A percentile compares a stretch with the other conserved stretches of the same genome.
Conservation (phyloP, 1,140 invertebrate species). For the Brachionus rubens region DNA sequence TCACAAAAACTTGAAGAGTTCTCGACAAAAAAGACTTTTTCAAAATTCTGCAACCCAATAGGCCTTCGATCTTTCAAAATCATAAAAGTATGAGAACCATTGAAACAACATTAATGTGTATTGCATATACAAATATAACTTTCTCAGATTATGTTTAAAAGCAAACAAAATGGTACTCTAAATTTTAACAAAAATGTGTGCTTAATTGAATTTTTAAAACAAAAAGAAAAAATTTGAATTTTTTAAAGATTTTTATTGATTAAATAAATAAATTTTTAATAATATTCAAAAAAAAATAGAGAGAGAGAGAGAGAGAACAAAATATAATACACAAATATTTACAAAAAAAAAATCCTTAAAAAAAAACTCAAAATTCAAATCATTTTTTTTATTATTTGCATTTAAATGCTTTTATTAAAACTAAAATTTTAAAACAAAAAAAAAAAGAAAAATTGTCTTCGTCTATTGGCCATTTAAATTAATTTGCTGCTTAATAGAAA, state of each 20-base stretch:
- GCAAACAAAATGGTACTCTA: too few relatives aligned
- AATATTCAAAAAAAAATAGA: not conserved
- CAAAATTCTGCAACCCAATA: too few relatives aligned
- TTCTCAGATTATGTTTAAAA: too few relatives aligned
- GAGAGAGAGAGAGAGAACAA: not conserved
- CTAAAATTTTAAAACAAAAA: not conserved
- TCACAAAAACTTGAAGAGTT: too few relatives aligned
- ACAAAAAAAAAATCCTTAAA: slow-evolving; percentile 25
- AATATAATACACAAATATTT: slow-evolving; percentile 43
- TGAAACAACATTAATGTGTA: too few relatives aligned
- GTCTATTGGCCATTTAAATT: not conserved
- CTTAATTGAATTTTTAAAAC: too few relatives aligned
- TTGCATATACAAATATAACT: too few relatives aligned
- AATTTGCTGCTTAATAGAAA: not conserved
- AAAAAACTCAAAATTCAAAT: not conserved
- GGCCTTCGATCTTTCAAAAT: too few relatives aligned
- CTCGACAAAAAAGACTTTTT: too few relatives aligned
- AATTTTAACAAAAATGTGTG: too few relatives aligned
- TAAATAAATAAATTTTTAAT: slow-evolving; percentile 24
- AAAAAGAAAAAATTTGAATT: not conserved
- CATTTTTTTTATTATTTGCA: not conserved
- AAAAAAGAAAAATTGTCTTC: not conserved
- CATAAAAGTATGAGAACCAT: too few relatives aligned
- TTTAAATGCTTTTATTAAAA: slow-evolving; percentile 19
- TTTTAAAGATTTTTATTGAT: slow-evolving; percentile 32